Evolutionary conservation across 2,797 vertebrate genomes (phyloP).

Genomic region (Valencia hispanica): DNA sequence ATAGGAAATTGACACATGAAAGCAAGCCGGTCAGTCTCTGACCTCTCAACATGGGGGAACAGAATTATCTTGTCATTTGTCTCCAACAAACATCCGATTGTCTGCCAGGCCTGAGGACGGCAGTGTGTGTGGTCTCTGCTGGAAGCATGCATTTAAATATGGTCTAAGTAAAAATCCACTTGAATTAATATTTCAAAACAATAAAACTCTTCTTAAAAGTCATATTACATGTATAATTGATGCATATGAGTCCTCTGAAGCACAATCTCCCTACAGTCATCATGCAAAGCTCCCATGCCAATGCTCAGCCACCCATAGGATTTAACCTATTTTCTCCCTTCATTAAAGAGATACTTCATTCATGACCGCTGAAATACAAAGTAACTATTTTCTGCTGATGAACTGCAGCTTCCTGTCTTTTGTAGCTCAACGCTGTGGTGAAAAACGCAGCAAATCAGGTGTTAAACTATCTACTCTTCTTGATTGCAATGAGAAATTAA

Average conservation of each 20-base stretch:
- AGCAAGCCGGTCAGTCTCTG: neutral
- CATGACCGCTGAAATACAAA: conserved; percentile 67
- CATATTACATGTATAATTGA: neutral
- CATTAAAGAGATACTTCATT: conserved; percentile 58
- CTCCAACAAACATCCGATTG: conserved; percentile 45
- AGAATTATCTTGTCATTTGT: conserved; percentile 53
- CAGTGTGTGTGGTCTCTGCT: conserved; percentile 52
- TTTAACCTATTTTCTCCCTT: conserved; percentile 67
- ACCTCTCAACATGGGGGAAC: conserved; percentile 39
- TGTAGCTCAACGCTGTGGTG: neutral
- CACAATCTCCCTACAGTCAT: neutral
- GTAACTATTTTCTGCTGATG: conserved; percentile 33
- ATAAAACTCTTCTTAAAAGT: neutral
- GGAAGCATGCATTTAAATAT: neutral
- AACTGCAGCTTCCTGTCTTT: conserved; percentile 39
- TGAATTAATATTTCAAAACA: neutral
- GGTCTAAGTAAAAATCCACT: neutral
- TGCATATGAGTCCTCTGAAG: neutral
- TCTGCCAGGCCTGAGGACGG: conserved; percentile 35
- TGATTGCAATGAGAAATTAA: conserved; percentile 17
- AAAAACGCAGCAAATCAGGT: conserved; percentile 10
- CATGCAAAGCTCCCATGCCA: conserved; percentile 21
- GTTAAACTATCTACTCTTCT: conserved; percentile 3
- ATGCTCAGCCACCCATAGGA: conserved; percentile 56
- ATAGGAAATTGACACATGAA: conserved; percentile 13